Evolutionary conservation across 2,797 vertebrate species (phyloP).

Genomic region (Acanthurus leucopareius): DNA sequence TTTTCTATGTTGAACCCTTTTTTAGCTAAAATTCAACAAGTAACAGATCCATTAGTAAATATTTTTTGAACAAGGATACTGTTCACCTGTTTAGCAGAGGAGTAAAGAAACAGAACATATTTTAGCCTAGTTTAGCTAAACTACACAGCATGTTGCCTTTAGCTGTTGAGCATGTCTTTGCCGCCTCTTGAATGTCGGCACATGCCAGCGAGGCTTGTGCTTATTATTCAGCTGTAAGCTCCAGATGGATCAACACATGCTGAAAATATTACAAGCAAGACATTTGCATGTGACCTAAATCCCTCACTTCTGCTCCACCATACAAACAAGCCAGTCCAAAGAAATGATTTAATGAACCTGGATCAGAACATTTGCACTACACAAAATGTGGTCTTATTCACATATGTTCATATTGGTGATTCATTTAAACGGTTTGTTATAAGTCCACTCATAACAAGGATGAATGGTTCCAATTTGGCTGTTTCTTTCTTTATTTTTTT

Average conservation of each 20-base stretch:
- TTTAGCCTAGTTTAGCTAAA: conserved; percentile 46
- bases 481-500: not conserved
- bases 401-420: not conserved
- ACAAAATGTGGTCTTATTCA: not conserved
- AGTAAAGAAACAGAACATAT: conserved; percentile 7
- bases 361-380: conserved; percentile 42
- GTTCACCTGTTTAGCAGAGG: conserved; percentile 7
- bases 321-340: conserved; percentile 73
- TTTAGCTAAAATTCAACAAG: conserved; percentile 39
- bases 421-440: not conserved
- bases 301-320: conserved; percentile 78
- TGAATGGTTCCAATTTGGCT: not conserved
- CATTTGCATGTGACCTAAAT: conserved; percentile 89
- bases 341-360: conserved; percentile 48
- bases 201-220: conserved; percentile 82
- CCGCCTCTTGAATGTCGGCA: conserved; percentile 75
- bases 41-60: not conserved
- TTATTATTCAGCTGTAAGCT: conserved; percentile 81
- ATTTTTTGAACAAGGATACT: not conserved
- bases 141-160: conserved; percentile 53
- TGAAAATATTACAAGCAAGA: conserved; percentile 84
- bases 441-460: not conserved
- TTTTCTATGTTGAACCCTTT: conserved; percentile 6
- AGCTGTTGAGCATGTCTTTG: conserved; percentile 74
- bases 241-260: conserved; percentile 90